These are phyloP conservation scores for Callorhinus ursinus DNA, from an alignment of 2,113 vertebrate genomes.

Conservation along the genomic window DNA sequence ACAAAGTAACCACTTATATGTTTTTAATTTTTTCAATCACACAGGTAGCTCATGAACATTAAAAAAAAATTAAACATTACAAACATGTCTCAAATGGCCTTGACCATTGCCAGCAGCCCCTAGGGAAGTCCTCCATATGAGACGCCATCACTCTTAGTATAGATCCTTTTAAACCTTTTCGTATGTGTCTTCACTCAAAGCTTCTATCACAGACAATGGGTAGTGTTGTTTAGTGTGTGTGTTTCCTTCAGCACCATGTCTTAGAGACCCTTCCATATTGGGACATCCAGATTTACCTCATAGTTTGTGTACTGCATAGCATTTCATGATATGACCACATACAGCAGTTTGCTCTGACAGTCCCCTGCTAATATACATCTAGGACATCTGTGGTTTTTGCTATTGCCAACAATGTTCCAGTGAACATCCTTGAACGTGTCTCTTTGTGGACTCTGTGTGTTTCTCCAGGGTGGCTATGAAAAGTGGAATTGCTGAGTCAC, in stretches of 20 bases:
- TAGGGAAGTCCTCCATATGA: background rate
- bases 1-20: background rate
- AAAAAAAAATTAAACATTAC: slow-evolving; percentile 5
- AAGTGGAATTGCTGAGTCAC: background rate
- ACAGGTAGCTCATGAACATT: background rate
- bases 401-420: background rate
- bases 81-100: background rate
- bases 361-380: background rate
- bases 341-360: background rate
- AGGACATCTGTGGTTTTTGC: background rate
- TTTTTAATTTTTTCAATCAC: background rate
- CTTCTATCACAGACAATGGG: background rate
- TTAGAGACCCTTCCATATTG: background rate
- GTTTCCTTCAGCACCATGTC: background rate
- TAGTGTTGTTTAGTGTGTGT: background rate
- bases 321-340: background rate
- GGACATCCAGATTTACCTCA: background rate
- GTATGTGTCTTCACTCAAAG: background rate
- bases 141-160: background rate
- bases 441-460: background rate
- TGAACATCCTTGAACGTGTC: background rate
- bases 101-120: background rate
- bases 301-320: background rate
- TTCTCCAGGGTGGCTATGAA: background rate
- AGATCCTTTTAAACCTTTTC: background rate